Evolutionary conservation across 2,888 invertebrate genomes (phyloP).

Genomic region (Acanthosepion lycidas): DNA sequence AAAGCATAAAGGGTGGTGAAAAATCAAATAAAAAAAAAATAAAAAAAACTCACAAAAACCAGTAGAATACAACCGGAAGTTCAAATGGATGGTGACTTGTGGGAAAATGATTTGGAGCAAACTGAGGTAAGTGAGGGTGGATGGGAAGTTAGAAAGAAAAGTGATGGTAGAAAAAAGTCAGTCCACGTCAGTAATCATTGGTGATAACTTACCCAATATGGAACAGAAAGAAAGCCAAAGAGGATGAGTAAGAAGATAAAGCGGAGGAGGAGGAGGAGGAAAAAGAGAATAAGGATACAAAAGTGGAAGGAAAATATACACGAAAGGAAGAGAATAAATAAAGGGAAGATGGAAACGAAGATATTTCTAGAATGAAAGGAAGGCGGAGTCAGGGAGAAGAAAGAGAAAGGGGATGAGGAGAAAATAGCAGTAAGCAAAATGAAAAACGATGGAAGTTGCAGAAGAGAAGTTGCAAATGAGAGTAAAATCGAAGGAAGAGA

Average conservation of each 20-base stretch:
- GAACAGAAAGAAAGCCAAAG: too few species aligned
- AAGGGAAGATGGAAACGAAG: too few species aligned
- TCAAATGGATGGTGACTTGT: background rate
- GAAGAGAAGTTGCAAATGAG: too few species aligned
- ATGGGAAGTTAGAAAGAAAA: background rate
- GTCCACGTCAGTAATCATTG: background rate
- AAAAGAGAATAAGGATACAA: background rate
- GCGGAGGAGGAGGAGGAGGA: background rate
- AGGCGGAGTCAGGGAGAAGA: background rate
- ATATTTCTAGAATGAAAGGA: background rate
- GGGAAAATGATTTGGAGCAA: background rate
- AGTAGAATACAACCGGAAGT: constrained; percentile 14
- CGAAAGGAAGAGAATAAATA: background rate
- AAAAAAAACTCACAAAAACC: too few species aligned
- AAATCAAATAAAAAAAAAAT: background rate
- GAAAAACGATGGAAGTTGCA: background rate
- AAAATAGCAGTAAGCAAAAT: background rate
- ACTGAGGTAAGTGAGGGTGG: background rate
- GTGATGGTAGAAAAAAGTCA: background rate
- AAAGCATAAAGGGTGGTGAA: background rate
- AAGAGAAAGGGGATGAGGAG: background rate
- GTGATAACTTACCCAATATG: background rate
- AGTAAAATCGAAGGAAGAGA: background rate
- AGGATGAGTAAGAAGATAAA: background rate
- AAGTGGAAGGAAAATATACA: background rate